Conservation (phyloP, 2,113 vertebrate species). For the Nanorana parkeri region DNA sequence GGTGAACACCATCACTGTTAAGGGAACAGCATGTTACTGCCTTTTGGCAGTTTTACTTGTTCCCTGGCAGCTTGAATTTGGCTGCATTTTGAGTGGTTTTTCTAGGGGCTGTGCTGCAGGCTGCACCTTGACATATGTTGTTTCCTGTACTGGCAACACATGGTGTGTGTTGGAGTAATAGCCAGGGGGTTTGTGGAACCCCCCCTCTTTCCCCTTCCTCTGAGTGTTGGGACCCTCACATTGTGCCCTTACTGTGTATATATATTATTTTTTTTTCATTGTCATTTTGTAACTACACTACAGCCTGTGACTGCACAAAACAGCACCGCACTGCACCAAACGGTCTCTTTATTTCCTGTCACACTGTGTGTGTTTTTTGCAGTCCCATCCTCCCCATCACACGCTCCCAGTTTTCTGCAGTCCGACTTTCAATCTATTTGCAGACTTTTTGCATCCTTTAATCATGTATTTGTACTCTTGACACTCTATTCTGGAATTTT, state of each 20-base stretch:
- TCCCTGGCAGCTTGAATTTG: conserved; percentile 26
- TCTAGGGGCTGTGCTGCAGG: conserved; percentile 27
- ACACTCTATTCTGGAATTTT: background rate
- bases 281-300: conserved; percentile 48
- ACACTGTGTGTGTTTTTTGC: conserved; percentile 37
- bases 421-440: background rate
- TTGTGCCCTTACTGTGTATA: conserved; percentile 52
- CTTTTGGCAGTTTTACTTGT: conserved; percentile 32
- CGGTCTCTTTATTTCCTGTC: conserved; percentile 19
- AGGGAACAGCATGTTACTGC: conserved; percentile 44
- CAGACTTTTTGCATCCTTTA: background rate
- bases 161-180: conserved; percentile 29
- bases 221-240: conserved; percentile 40
- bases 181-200: background rate
- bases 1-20: conserved; percentile 22
- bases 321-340: conserved; percentile 32
- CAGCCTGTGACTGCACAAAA: conserved; percentile 51
- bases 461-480: background rate
- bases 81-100: conserved; percentile 29
- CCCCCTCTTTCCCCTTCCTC: conserved; percentile 8
- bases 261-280: conserved; percentile 53
- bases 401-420: background rate
- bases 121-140: conserved; percentile 44
- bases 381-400: background rate
- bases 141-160: conserved; percentile 45